These are phyloP conservation scores for Umimayanthus kanabou DNA, from an alignment of 92 coral and sea anemone species.

Conservation along the genomic window DNA sequence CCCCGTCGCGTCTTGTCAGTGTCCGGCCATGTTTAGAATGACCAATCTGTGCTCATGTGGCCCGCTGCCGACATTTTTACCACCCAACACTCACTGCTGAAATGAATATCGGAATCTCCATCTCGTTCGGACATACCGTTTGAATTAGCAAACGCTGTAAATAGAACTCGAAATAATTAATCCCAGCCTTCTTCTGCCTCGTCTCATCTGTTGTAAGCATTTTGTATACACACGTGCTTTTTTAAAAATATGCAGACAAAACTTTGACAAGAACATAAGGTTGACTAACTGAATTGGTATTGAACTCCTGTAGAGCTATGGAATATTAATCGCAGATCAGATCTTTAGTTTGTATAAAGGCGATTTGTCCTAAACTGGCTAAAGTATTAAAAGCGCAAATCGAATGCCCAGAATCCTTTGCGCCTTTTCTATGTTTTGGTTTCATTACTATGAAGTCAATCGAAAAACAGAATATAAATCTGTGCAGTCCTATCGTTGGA, in stretches of 20 bases:
- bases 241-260: not conserved
- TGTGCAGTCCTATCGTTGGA: too few species aligned
- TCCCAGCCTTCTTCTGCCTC: not conserved
- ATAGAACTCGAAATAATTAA: conserved; percentile 1
- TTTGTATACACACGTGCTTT: not conserved
- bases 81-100: conserved; percentile 34
- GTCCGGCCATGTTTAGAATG: conserved; percentile 35
- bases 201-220: not conserved
- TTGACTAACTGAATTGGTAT: too few species aligned
- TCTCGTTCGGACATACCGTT: not conserved
- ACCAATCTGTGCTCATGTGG: conserved; percentile 34
- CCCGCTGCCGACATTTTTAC: conserved; percentile 16
- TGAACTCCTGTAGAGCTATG: too few species aligned
- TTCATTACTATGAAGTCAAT: too few species aligned
- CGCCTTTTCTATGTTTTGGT: too few species aligned
- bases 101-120: conserved; percentile 1
- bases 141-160: conserved; percentile 17
- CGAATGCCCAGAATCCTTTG: too few species aligned
- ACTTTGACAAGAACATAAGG: not conserved
- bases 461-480: too few species aligned
- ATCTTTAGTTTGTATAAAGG: too few species aligned
- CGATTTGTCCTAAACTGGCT: too few species aligned
- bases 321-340: too few species aligned
- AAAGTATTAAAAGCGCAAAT: too few species aligned
- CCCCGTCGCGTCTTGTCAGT: conserved; percentile 65